Base-by-base conservation (phyloP, 1,140 invertebrate genomes). In the Akabosia matsudoensis region DNA sequence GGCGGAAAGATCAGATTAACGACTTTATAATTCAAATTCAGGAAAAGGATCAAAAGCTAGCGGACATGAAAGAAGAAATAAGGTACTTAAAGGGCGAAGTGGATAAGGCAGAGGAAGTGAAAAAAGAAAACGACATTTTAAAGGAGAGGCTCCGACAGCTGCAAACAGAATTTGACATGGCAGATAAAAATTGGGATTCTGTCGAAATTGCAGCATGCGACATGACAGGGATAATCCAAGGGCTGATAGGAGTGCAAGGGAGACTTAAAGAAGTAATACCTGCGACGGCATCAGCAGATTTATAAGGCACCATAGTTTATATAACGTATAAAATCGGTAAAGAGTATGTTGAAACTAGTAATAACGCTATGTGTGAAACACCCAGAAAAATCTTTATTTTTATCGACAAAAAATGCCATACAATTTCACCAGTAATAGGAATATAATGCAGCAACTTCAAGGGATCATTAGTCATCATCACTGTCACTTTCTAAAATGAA, bases 201-300 rank as follows among this genome's bases (percentile, higher is more conserved):
- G 54, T 56, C 4, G 54, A 56, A 10, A 56, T 56, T 13, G 10
- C 54, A 13, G 10, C 10, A 3, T 56, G 54, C 54, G 54, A 56
- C 10, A 56, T 56, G 54, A 56, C 54, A 56, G 54, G 54, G 24
- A 22, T 56, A n/a, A 56, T 56, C n/a, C 54, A 56, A 56, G 54
- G 54, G n/a, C n/a, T 56, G 22, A 56, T 56, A n/a, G 24, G 22
- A 4, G 22, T 56, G 22, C 54, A 56, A 56, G 22, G 54, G 13
- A 56, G 54, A 56, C 54, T 56, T 7, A 56, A 56, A 56, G 13
- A 56, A 56, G 54, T 56, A 16, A 24, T 56, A n/a, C 54, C 54
- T 16, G 54, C 54, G 4, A 4, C 54, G 4, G 4, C 54, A 22
- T n/a, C 54, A 56, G 37, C 7, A 7, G 37, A 45, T 18, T 10